These are phyloP conservation scores for Aurelia aurita complex sp. Pacific DNA, from an alignment of 30 jellyfish, hydroid and myxozoan genomes.

Conservation along the genomic window DNA sequence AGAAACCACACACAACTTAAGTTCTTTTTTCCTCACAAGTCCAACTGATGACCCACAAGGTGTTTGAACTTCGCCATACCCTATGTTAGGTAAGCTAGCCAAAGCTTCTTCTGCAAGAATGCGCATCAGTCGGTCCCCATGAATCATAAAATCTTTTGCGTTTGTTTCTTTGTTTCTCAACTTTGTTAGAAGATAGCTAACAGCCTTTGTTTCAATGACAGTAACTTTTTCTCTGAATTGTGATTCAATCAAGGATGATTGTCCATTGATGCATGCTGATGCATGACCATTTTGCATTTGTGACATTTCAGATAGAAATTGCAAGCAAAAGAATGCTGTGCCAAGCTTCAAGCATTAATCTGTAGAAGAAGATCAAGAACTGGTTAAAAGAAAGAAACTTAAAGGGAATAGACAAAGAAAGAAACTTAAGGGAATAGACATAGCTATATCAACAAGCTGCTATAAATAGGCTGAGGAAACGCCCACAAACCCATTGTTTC, in stretches of 20 bases:
- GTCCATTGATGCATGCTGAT: too few species aligned
- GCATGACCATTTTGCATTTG: constrained; percentile 13
- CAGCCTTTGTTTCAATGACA: constrained; percentile 75
- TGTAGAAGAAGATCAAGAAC: too few species aligned
- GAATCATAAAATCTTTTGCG: constrained; percentile 76
- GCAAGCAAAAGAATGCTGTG: too few species aligned
- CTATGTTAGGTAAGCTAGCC: constrained; percentile 76
- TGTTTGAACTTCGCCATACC: constrained; percentile 72
- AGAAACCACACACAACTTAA: constrained; percentile 81
- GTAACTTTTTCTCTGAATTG: constrained; percentile 52
- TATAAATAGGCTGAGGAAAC: too few species aligned
- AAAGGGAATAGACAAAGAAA: too few species aligned
- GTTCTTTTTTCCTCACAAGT: constrained; percentile 46
- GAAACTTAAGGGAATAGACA: too few species aligned
- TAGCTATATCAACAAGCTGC: too few species aligned
- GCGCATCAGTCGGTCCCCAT: constrained; percentile 94
- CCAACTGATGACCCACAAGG: constrained; percentile 88
- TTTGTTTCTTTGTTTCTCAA: constrained; percentile 76
- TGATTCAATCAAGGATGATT: neutral
- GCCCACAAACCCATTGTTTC: too few species aligned
- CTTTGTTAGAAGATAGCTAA: constrained; percentile 64
- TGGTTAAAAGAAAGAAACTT: too few species aligned
- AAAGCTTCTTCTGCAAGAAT: constrained; percentile 93
- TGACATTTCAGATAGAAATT: constrained; percentile 9
- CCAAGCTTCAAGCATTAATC: too few species aligned